These are phyloP conservation scores for Apodemus sylvaticus DNA, from an alignment of 2,113 vertebrate species.

Conservation along the genomic window DNA sequence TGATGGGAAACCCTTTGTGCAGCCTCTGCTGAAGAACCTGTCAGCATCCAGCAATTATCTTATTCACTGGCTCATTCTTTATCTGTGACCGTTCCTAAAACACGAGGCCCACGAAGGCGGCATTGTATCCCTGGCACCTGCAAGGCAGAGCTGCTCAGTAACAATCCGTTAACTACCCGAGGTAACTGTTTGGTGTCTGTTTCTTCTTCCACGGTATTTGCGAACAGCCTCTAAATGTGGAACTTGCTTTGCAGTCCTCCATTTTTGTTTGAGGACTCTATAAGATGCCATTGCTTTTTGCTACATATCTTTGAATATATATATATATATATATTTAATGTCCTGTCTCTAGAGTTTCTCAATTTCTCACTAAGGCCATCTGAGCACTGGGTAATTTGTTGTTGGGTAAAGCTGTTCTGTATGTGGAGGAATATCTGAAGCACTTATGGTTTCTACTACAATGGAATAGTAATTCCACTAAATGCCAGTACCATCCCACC, in stretches of 20 bases:
- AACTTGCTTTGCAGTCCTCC: not conserved
- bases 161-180: not conserved
- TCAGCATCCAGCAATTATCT: not conserved
- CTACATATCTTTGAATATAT: not conserved
- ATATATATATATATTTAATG: too few relatives aligned
- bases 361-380: not conserved
- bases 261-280: not conserved
- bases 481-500: not conserved
- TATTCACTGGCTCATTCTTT: not conserved
- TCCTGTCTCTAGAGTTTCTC: constrained; percentile 7
- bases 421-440: not conserved
- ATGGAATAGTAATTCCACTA: not conserved
- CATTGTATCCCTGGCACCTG: not conserved
- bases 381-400: not conserved
- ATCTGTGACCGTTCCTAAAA: not conserved
- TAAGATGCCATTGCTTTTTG: not conserved
- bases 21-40: not conserved
- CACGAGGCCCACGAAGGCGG: not conserved
- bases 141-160: not conserved
- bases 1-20: not conserved
- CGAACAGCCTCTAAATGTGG: not conserved
- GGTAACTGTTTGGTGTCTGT: not conserved
- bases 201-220: not conserved
- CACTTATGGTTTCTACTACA: not conserved
- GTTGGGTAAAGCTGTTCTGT: not conserved